phyloP scores from a whole-genome alignment of 2,113 vertebrate species.

The Ictalurus punctatus region DNA sequence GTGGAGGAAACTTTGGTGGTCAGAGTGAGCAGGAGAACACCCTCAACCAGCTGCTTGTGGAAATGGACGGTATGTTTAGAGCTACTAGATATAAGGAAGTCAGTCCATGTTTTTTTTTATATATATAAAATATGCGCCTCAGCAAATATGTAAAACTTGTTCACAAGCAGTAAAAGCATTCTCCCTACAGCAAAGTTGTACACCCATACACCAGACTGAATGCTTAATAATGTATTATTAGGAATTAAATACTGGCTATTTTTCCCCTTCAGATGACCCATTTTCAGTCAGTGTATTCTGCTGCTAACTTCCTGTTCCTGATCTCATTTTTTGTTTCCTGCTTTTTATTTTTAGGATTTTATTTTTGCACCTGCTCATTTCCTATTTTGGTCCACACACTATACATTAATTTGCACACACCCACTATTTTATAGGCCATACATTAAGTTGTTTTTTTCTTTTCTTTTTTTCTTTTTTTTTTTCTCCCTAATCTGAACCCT shows the following conservation, averaged over 20 bases:
- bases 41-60: conserved; percentile 71
- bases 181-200: background rate
- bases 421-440: background rate
- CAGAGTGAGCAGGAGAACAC: conserved; percentile 75
- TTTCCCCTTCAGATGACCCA: background rate
- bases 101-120: no score
- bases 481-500: no score
- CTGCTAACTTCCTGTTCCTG: background rate
- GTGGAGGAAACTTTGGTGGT: conserved; percentile 65
- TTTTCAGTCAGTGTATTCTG: background rate
- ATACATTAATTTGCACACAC: background rate
- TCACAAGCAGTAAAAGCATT: background rate
- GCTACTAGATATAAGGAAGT: background rate
- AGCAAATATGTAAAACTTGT: background rate
- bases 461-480: no score
- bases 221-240: no score
- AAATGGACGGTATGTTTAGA: conserved; percentile 68
- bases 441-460: background rate
- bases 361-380: background rate
- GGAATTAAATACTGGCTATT: background rate
- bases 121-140: background rate
- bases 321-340: background rate
- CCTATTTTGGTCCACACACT: background rate
- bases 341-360: background rate
- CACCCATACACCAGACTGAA: background rate